Evolutionary conservation across 64 coral and sea anemone genomes (phyloP).

Genomic region (Dendronephthya gigantea): DNA sequence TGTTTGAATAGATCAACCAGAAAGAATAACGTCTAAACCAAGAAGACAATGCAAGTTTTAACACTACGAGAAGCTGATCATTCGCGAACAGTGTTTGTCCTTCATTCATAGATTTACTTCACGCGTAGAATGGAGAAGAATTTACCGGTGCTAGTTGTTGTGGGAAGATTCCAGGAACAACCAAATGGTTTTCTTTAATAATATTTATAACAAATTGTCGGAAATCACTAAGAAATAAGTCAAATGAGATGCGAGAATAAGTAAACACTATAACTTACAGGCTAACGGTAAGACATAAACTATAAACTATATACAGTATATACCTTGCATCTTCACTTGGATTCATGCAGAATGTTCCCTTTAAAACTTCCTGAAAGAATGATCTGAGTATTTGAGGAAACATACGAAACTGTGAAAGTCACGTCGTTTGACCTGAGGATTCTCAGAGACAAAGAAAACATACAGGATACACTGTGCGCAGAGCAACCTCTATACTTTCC

Average conservation of each 20-base stretch:
- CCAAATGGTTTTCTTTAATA: conserved; percentile 56
- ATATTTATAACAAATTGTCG: conserved; percentile 70
- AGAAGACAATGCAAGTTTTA: neutral
- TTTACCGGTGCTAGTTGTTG: conserved; percentile 60
- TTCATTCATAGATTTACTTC: too few species aligned
- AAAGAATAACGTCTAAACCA: conserved; percentile 69
- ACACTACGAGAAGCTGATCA: neutral
- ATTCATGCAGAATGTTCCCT: conserved; percentile 40
- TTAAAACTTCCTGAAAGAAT: conserved; percentile 45
- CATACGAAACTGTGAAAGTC: too few species aligned
- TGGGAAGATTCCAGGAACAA: conserved; percentile 59
- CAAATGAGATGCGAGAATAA: neutral
- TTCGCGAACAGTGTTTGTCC: neutral
- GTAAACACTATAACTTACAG: neutral
- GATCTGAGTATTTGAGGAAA: neutral
- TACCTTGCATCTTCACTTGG: conserved; percentile 46
- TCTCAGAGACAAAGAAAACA: too few species aligned
- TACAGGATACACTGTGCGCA: too few species aligned
- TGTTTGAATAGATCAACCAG: conserved; percentile 63
- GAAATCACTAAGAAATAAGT: conserved; percentile 56
- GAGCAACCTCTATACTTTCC: too few species aligned
- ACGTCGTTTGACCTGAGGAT: too few species aligned
- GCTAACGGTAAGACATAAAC: too few species aligned
- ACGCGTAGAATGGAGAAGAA: too few species aligned
- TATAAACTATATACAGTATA: too few species aligned